A percentile compares a stretch with the other conserved stretches of the same genome.
These are phyloP conservation scores for Neosilurus hyrtlii DNA, from an alignment of 2,797 vertebrate species.

Conservation along the genomic window DNA sequence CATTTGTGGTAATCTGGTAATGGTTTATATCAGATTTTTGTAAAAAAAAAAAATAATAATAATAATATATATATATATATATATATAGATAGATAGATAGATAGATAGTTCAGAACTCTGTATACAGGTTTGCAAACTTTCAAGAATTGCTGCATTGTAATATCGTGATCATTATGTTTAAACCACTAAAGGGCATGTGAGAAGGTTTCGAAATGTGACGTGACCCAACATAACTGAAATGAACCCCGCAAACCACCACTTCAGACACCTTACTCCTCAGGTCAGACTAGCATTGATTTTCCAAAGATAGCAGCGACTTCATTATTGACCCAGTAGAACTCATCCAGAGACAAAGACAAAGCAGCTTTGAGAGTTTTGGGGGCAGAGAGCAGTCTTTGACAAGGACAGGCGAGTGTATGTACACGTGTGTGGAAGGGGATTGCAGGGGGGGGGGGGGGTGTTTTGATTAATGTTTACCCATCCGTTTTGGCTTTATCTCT, in stretches of 20 bases:
- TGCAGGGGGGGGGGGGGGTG: background rate
- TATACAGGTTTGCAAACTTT: too few relatives aligned
- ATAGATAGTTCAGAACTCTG: too few relatives aligned
- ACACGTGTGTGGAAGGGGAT: background rate
- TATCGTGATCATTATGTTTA: background rate
- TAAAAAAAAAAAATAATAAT: too few relatives aligned
- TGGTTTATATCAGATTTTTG: too few relatives aligned
- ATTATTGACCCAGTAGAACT: constrained; percentile 25
- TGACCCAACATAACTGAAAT: constrained; percentile 12
- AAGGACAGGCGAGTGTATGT: constrained; percentile 10
- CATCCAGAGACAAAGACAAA: constrained; percentile 25
- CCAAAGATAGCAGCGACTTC: constrained; percentile 38
- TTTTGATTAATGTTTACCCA: constrained; percentile 44
- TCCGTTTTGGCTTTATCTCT: constrained; percentile 33
- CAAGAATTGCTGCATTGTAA: background rate
- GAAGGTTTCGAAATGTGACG: background rate
- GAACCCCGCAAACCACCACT: constrained; percentile 11
- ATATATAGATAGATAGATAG: too few relatives aligned
- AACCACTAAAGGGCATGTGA: background rate
- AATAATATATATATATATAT: too few relatives aligned
- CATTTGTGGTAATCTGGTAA: too few relatives aligned
- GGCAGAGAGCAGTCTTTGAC: constrained; percentile 3
- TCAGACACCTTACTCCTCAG: background rate
- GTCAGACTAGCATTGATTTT: constrained; percentile 36
- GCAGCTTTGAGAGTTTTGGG: background rate